Evolutionary conservation across 2,797 vertebrate genomes (phyloP), one percentile per base, ranked within the genome.

Genomic region (Chaetodon trifasciatus): DNA sequence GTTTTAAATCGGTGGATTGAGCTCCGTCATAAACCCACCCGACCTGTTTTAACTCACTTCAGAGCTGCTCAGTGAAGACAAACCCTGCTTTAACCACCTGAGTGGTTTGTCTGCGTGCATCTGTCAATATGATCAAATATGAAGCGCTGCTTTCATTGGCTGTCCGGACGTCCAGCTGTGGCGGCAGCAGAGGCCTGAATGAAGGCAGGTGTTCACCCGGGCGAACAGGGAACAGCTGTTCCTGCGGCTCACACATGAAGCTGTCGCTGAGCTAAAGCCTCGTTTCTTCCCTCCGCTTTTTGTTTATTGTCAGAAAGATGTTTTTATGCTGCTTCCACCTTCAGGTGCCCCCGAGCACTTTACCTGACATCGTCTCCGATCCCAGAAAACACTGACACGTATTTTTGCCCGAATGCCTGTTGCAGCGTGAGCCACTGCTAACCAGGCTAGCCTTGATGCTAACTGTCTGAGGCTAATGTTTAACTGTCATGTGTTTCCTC

Each of bases 61-160:
- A 16, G 63, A 52, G 70, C 62, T 50, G 50, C 76, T 74, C 75
- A n/a, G 71, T 24, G 69, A 17, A 32, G 67, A 77, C 78, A 28
- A 56, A 24, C 32, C n/a, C 47, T 32, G 71, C 78, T 86, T 83
- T 81, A 85, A 64, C 44, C 71, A 62, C 15, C 53, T 1, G 17
- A 49, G 39, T 40, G 65, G 73, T 69, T 70, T 24, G 53, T 76
- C 79, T 39, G 67, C 58, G 9, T 72, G 0, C 58, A 28, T 92
- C 90, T 92, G 89, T 92, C 89, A 92, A 12, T 90, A 66, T 64
- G 81, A 65, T 65, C 77, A 85, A 86, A 91, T 91, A 91, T 89
- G 10, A 79, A 78, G 81, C 52, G 60, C 50, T 65, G 69, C 75
- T 68, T 63, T 70, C 74, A 61, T 55, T 64, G 47, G 8, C 74